These are phyloP conservation scores for Glandiceps talaboti DNA, from an alignment of 53 echinoderm and acorn worm species.

Conservation along the genomic window DNA sequence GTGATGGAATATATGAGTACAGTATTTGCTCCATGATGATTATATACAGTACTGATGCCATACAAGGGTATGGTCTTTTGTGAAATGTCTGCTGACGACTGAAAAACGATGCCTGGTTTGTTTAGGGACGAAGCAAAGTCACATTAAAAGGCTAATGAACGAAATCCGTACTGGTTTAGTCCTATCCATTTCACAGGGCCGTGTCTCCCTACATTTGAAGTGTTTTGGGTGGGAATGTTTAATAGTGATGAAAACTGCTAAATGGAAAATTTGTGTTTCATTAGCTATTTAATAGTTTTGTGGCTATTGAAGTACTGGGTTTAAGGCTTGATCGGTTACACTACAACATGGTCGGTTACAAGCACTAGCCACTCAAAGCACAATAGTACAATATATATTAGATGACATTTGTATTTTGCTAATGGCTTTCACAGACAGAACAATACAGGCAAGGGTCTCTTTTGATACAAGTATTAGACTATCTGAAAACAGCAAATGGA, in stretches of 20 bases:
- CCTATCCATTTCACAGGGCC: neutral
- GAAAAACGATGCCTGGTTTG: too few species aligned
- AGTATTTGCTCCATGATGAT: too few species aligned
- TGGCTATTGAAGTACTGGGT: neutral
- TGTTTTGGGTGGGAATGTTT: neutral
- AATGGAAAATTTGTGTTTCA: neutral
- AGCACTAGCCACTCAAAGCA: neutral
- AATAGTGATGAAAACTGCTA: neutral
- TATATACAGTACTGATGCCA: too few species aligned
- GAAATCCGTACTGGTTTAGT: too few species aligned
- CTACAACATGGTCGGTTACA: neutral
- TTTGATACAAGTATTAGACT: neutral
- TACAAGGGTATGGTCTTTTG: too few species aligned
- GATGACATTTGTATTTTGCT: neutral
- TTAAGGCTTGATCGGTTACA: neutral
- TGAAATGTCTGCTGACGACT: too few species aligned
- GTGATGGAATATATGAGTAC: too few species aligned
- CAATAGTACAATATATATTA: neutral
- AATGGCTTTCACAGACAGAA: neutral
- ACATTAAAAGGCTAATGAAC: too few species aligned
- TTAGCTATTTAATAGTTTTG: neutral
- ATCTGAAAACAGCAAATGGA: too few species aligned
- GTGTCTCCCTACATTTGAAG: neutral
- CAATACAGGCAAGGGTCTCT: neutral
- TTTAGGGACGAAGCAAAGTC: too few species aligned